phyloP scores from a whole-genome alignment of 1,140 invertebrate genomes.

The Neelides sp. region DNA sequence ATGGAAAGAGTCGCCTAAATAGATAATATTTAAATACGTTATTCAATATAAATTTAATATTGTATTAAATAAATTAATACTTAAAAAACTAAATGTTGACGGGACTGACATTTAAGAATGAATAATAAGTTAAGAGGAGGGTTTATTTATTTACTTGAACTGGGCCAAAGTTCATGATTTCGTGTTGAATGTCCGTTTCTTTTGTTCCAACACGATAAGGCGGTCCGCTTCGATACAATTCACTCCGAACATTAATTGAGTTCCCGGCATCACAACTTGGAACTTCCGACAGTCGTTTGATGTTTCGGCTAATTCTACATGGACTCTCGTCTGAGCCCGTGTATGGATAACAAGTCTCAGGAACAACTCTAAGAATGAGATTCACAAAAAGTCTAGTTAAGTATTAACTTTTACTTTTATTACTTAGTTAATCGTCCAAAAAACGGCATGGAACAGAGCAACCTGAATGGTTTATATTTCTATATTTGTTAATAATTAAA shows the following conservation, averaged over 20 bases:
- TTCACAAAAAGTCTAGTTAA: constrained; percentile 14
- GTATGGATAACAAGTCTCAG: constrained; percentile 71
- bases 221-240: constrained; percentile 62
- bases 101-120: no score
- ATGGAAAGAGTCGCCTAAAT: no score
- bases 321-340: no score
- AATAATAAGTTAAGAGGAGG: no score
- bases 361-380: constrained; percentile 62
- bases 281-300: constrained; percentile 25
- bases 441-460: no score
- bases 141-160: constrained; percentile 66
- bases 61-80: constrained; percentile 3
- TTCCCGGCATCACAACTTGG: constrained; percentile 24
- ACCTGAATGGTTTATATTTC: not conserved
- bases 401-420: no score
- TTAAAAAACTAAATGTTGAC: no score
- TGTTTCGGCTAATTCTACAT: constrained; percentile 37
- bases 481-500: not conserved
- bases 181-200: constrained; percentile 74
- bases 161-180: constrained; percentile 81
- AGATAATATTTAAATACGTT: not conserved
- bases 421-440: no score
- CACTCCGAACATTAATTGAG: constrained; percentile 26
- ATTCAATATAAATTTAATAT: not conserved
- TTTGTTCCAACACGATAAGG: constrained; percentile 63